Percentiles rank a stretch among this genome's conserved stretches.
These are phyloP conservation scores for Apodemus sylvaticus DNA, from an alignment of 2,113 vertebrate species.

Conservation along the genomic window DNA sequence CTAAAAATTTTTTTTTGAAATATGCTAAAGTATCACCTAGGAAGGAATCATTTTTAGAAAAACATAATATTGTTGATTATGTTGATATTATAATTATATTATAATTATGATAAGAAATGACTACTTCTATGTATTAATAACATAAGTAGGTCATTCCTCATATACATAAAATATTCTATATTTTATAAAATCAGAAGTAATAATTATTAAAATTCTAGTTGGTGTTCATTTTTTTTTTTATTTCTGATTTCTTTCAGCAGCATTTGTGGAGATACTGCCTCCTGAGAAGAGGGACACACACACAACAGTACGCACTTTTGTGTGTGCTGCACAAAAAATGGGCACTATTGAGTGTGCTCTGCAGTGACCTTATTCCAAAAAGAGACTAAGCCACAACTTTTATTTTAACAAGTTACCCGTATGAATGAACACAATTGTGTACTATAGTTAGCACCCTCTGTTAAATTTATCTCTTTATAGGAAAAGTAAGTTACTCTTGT, in stretches of 20 bases:
- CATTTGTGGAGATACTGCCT: neutral
- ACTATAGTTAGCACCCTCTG: constrained; percentile 27
- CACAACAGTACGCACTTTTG: neutral
- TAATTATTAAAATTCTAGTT: neutral
- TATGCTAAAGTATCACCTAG: neutral
- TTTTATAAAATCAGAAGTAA: constrained; percentile 28
- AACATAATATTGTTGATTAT: neutral
- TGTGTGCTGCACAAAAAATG: neutral
- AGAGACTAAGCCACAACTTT: constrained; percentile 8
- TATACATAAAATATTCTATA: neutral
- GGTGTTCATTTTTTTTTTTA: rapidly evolving
- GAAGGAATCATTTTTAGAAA: constrained; percentile 5
- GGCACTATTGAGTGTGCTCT: neutral
- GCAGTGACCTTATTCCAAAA: neutral
- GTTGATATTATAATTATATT: neutral
- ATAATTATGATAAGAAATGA: neutral
- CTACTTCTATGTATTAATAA: neutral
- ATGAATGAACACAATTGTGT: constrained; percentile 52
- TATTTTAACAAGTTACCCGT: constrained; percentile 52
- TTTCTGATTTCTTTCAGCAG: neutral
- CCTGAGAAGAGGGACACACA: neutral
- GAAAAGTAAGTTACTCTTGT: constrained; percentile 5
- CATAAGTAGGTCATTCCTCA: neutral
- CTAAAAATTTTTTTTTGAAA: neutral
- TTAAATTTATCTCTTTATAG: constrained; percentile 45